Base-by-base conservation (phyloP, 2,797 vertebrate genomes). In the Bryconaethiops microstoma region DNA sequence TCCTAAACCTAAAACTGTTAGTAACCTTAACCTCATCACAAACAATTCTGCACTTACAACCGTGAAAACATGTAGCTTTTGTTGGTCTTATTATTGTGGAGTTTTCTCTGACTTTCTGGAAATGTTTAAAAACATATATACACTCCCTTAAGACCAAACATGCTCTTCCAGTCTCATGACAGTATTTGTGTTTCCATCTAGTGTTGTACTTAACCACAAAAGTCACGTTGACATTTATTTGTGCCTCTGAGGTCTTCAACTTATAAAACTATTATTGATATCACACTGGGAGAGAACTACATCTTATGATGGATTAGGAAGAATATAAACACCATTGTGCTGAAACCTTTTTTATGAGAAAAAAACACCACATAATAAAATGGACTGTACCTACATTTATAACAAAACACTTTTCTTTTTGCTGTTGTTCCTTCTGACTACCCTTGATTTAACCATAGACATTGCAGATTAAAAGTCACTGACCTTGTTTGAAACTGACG, bases 181-280 rank as follows among this genome's bases (percentile, higher is more conserved):
- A 57, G 10, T 57, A 40, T 29, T 10, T 14, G 12, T 40, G 54
- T 10, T 19, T 13, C 54, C 74, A 54, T 17, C 17, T 48, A 42
- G 63, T 54, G 52, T 39, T 62, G 39, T 13, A 40, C 54, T 39
- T 73, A 74, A 60, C 72, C 57, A 55, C 54, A 45, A 40, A 55
- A 45, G 39, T 5, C 55, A 74, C 13, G 60, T 60, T 65, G 63
- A 19, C 5, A 60, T 74, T 74, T 35, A 42, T 40, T 25, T 57
- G 25, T 17, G 8, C 3, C 70, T 35, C 16, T 4, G 29, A 19
- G 48, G 19, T 2, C 52, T 25, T 57, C 8, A 12, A 57, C 19
- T 45, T 60, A 45, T 60, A 60, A 23, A 74, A 40, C 16, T 6
- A 9, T 21, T 13, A 23, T 13, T 60, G 55, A 6, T 19, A 45